A percentile compares a stretch with the other conserved stretches of the same genome.
These are phyloP conservation scores for Ficedula albicollis DNA, from an alignment of 2,797 vertebrate genomes.

Conservation along the genomic window DNA sequence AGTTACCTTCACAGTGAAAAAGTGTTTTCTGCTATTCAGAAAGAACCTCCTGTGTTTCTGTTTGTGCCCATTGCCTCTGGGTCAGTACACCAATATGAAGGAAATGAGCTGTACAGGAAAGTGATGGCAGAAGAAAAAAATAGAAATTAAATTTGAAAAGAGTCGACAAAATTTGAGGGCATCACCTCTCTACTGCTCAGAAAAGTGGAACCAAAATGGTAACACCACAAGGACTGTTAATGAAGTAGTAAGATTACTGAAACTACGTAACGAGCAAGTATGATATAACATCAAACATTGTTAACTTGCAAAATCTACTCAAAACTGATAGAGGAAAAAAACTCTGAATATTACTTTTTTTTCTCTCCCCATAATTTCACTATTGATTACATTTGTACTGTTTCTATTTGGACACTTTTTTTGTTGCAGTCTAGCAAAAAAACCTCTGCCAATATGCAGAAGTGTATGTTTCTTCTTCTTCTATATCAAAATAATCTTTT, in stretches of 20 bases:
- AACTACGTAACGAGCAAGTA: not conserved
- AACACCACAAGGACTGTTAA: not conserved
- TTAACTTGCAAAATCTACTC: not conserved
- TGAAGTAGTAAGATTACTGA: not conserved
- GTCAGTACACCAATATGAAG: not conserved
- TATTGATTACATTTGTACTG: not conserved
- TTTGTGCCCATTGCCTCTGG: not conserved
- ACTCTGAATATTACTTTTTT: not conserved
- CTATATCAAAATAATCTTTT: not conserved
- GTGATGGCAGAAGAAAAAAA: not conserved
- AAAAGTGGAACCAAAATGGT: not conserved
- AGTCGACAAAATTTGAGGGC: not conserved
- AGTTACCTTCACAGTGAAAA: not conserved
- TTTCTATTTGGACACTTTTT: not conserved
- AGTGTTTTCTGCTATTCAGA: not conserved
- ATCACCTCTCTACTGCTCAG: not conserved
- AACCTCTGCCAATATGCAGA: not conserved
- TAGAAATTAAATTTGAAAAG: not conserved
- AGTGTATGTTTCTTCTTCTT: not conserved
- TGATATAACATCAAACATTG: not conserved
- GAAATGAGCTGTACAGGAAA: not conserved
- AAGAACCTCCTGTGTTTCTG: not conserved
- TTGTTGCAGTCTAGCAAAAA: not conserved
- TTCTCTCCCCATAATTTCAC: not conserved
- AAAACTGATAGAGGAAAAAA: not conserved